Conservation (phyloP, 1,140 invertebrate genomes). For the Liolophura sinensis region DNA sequence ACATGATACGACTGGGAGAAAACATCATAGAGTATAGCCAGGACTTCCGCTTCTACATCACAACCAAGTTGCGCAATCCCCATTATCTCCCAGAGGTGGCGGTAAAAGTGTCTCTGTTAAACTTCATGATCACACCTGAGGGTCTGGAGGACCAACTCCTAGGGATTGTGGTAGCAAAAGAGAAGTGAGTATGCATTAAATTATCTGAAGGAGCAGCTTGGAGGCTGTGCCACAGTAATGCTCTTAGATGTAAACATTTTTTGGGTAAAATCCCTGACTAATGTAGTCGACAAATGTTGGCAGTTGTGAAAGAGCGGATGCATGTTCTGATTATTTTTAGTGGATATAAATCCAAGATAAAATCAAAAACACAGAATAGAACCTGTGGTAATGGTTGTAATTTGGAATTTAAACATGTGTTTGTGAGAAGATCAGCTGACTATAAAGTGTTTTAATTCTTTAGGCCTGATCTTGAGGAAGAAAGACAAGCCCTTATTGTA, state of each 20-base stretch:
- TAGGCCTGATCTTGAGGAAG: constrained; percentile 60
- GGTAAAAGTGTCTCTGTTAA: constrained; percentile 59
- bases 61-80: constrained; percentile 59
- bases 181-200: constrained; percentile 45
- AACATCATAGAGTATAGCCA: constrained; percentile 57
- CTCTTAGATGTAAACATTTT: too few species aligned
- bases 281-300: too few species aligned
- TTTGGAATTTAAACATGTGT: too few species aligned
- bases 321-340: too few species aligned
- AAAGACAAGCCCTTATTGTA: constrained; percentile 57
- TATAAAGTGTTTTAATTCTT: constrained; percentile 6
- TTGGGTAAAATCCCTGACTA: too few species aligned
- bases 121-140: constrained; percentile 62
- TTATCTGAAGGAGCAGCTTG: too few species aligned
- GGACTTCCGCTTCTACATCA: constrained; percentile 60
- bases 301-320: too few species aligned
- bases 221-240: too few species aligned
- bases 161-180: constrained; percentile 61
- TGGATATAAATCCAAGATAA: too few species aligned
- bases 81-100: constrained; percentile 60
- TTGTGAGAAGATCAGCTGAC: not conserved
- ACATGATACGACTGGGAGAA: constrained; percentile 58
- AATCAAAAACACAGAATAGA: too few species aligned
- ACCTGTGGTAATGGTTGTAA: too few species aligned
- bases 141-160: constrained; percentile 61